Evolutionary conservation across 2,113 vertebrate species (phyloP).

Genomic region (Phyllopteryx taeniolatus): DNA sequence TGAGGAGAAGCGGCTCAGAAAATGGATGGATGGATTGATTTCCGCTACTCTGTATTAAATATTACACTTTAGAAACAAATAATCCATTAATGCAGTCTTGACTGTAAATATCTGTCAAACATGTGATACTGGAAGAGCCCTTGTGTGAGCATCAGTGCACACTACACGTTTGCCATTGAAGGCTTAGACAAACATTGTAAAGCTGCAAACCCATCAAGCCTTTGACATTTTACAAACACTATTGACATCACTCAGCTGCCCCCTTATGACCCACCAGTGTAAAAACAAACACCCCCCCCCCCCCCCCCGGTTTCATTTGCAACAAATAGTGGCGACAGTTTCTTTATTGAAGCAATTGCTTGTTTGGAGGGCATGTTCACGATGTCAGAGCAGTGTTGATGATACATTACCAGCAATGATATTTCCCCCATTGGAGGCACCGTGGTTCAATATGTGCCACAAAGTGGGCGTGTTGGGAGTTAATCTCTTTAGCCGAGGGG

Average conservation of each 20-base stretch:
- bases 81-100: too few species aligned
- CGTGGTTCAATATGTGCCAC: neutral
- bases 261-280: neutral
- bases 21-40: too few species aligned
- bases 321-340: neutral
- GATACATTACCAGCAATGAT: neutral
- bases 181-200: neutral
- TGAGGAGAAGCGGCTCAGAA: too few species aligned
- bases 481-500: neutral
- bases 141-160: neutral
- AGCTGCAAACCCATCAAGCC: neutral
- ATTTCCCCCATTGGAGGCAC: slow-evolving; percentile 3
- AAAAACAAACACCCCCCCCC: neutral
- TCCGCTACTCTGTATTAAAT: too few species aligned
- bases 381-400: neutral
- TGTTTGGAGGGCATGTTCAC: neutral
- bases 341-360: neutral
- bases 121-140: too few species aligned
- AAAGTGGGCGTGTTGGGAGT: neutral
- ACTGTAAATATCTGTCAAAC: too few species aligned
- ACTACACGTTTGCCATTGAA: neutral
- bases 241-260: neutral
- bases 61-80: too few species aligned
- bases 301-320: too few species aligned
- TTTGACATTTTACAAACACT: neutral